Evolutionary conservation across 2,113 vertebrate genomes (phyloP).

Genomic region (Pipa parva): DNA sequence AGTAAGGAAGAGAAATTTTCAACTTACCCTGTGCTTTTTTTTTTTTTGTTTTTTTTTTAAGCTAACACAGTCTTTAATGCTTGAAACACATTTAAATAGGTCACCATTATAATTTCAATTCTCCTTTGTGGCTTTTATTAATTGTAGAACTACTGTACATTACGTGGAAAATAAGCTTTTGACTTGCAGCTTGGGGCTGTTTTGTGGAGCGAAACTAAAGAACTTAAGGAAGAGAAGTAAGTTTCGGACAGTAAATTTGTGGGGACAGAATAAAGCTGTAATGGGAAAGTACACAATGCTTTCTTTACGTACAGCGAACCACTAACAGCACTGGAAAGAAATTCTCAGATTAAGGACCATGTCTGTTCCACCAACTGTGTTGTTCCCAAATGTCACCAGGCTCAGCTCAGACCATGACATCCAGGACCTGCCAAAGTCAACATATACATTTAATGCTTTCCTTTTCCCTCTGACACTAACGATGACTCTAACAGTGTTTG

Average conservation of each 20-base stretch:
- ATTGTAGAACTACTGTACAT: background rate
- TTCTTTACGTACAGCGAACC: constrained; percentile 47
- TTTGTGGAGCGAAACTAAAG: background rate
- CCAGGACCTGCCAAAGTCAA: constrained; percentile 53
- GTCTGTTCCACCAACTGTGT: constrained; percentile 45
- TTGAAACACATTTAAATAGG: too few species aligned
- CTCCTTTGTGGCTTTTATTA: too few species aligned
- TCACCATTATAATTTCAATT: too few species aligned
- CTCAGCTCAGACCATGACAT: constrained; percentile 52
- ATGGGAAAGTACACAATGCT: constrained; percentile 40
- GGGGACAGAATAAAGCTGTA: constrained; percentile 18
- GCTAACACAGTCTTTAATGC: too few species aligned
- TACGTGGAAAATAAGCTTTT: too few species aligned
- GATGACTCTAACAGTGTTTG: constrained; percentile 65
- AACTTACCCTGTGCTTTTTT: background rate
- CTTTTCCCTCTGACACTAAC: constrained; percentile 77
- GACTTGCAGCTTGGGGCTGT: background rate
- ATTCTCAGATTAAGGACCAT: constrained; percentile 50
- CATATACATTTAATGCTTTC: constrained; percentile 61
- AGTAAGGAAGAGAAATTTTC: background rate
- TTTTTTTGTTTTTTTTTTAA: too few species aligned
- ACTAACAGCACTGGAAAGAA: constrained; percentile 44
- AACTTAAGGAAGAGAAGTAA: background rate
- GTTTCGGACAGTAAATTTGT: background rate
- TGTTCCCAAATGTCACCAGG: constrained; percentile 67